These are phyloP conservation scores for Uloborus diversus DNA, from an alignment of 1,140 invertebrate species.

Conservation along the genomic window DNA sequence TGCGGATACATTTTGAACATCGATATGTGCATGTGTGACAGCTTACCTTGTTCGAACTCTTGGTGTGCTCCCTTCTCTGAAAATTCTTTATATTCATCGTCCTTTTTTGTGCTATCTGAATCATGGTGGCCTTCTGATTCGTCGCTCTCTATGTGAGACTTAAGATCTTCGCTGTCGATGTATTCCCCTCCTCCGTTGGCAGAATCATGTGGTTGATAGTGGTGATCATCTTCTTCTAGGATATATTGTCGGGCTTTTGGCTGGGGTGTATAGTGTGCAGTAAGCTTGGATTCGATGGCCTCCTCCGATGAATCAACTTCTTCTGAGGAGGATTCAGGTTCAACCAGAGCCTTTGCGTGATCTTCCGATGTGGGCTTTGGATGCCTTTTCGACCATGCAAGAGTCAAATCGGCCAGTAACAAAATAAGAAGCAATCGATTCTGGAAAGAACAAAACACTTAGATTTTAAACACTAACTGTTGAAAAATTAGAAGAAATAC, in stretches of 20 bases:
- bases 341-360: too few relatives aligned
- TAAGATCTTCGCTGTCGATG: not conserved
- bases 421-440: too few relatives aligned
- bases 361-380: too few relatives aligned
- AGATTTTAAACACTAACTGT: too few relatives aligned
- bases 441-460: too few relatives aligned
- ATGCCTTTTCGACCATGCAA: too few relatives aligned
- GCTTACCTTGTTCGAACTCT: constrained; percentile 19
- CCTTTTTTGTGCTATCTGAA: not conserved
- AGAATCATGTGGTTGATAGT: not conserved
- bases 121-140: not conserved
- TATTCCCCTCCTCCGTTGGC: not conserved
- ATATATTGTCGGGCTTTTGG: not conserved
- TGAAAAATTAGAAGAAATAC: too few relatives aligned
- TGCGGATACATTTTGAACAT: not conserved
- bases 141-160: not conserved
- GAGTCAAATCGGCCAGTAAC: too few relatives aligned
- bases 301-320: not conserved
- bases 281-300: not conserved
- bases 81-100: not conserved
- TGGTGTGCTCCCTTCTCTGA: not conserved
- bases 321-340: not conserved
- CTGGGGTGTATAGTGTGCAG: not conserved
- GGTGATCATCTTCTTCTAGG: not conserved
- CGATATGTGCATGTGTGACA: not conserved